phyloP scores from a whole-genome alignment of 92 coral and sea anemone genomes.

The Siderastrea siderea region DNA sequence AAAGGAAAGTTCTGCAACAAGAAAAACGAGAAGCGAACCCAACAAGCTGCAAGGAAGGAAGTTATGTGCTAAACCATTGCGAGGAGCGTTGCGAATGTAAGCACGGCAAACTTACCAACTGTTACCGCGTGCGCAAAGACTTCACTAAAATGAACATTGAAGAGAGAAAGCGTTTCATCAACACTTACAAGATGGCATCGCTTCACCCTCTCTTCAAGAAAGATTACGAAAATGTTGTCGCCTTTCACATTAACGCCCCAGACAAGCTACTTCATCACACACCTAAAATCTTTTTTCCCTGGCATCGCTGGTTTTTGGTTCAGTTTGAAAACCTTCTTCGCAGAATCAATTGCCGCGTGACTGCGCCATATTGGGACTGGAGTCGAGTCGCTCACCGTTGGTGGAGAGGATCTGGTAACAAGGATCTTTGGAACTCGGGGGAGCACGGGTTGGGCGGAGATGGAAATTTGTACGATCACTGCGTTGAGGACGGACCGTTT shows the following conservation, averaged over 20 bases:
- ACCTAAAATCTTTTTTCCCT: slow-evolving; percentile 55
- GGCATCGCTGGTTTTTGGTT: slow-evolving; percentile 70
- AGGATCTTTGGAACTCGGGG: slow-evolving; percentile 53
- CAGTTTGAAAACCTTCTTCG: slow-evolving; percentile 59
- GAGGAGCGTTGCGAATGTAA: slow-evolving; percentile 38
- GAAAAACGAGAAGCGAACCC: not conserved
- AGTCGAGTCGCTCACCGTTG: slow-evolving; percentile 52
- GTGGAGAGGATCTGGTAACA: slow-evolving; percentile 45
- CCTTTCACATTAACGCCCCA: slow-evolving; percentile 5
- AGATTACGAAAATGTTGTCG: slow-evolving; percentile 10
- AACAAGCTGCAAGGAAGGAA: slow-evolving; percentile 8
- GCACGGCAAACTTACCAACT: slow-evolving; percentile 7
- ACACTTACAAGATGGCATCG: slow-evolving; percentile 23
- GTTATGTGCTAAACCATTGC: slow-evolving; percentile 22
- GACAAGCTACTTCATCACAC: slow-evolving; percentile 48
- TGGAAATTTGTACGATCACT: slow-evolving; percentile 26
- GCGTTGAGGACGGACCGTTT: slow-evolving; percentile 67
- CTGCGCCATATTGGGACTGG: slow-evolving; percentile 70
- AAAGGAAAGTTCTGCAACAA: not conserved
- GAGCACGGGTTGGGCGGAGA: slow-evolving; percentile 67
- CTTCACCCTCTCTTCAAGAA: not conserved
- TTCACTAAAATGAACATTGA: slow-evolving; percentile 23
- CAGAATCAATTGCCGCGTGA: slow-evolving; percentile 60
- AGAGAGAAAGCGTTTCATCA: slow-evolving; percentile 3
- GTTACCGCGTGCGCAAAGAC: slow-evolving; percentile 35